These are phyloP conservation scores for Onychomys leucogaster DNA, from an alignment of 2,797 vertebrate genomes.

Conservation along the genomic window DNA sequence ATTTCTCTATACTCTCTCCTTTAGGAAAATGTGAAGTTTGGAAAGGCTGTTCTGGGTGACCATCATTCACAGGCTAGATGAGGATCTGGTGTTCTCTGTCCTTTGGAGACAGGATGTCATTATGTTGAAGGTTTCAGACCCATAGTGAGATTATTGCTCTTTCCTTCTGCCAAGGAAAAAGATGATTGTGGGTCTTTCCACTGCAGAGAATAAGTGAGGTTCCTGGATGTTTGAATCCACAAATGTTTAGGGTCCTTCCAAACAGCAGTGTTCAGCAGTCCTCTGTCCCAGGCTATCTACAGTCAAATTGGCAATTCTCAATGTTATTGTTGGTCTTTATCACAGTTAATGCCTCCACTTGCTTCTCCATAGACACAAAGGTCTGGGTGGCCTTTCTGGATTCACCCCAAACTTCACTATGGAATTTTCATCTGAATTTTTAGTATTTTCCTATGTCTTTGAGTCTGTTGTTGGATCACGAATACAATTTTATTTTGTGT, in stretches of 20 bases:
- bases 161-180: too few species aligned
- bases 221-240: background rate
- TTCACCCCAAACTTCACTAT: background rate
- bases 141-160: background rate
- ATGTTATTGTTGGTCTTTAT: background rate
- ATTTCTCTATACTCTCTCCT: background rate
- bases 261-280: background rate
- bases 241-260: background rate
- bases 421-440: background rate
- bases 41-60: background rate
- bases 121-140: background rate
- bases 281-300: background rate
- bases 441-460: background rate
- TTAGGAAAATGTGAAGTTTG: background rate
- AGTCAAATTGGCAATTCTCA: background rate
- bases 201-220: too few species aligned
- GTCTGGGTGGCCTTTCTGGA: background rate
- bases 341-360: background rate
- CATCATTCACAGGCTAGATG: background rate
- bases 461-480: background rate
- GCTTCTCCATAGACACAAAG: background rate
- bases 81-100: background rate
- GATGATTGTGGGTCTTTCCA: background rate
- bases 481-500: background rate
- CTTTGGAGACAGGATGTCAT: background rate